Conservation (phyloP, 2,888 invertebrate species). For the Ophraella communa region DNA sequence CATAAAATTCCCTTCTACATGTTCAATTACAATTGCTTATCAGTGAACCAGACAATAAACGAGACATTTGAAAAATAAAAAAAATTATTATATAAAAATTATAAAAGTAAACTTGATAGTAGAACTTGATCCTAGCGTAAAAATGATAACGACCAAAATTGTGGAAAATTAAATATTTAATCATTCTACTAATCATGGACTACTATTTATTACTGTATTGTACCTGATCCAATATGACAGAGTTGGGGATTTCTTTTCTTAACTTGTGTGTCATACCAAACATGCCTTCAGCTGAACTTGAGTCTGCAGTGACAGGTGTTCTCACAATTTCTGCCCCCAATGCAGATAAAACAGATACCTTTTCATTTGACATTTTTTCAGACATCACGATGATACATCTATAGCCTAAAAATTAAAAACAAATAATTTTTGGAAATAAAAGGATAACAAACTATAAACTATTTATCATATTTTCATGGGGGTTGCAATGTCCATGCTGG, state of each 20-base stretch:
- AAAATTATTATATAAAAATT: too few relatives aligned
- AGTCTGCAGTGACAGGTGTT: conserved; percentile 92
- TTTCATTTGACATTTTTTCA: conserved; percentile 99
- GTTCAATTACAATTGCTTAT: too few relatives aligned
- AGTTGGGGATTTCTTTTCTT: conserved; percentile 85
- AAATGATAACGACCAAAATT: background rate
- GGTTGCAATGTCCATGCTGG: background rate
- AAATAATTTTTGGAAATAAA: background rate
- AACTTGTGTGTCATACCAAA: conserved; percentile 87
- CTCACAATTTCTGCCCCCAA: conserved; percentile 95
- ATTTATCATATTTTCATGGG: background rate
- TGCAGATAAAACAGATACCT: conserved; percentile 86
- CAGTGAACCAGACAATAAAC: too few relatives aligned
- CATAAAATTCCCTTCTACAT: too few relatives aligned
- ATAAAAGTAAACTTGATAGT: too few relatives aligned
- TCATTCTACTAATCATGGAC: background rate
- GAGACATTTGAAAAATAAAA: too few relatives aligned
- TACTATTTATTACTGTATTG: background rate
- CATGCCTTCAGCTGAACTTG: conserved; percentile 86
- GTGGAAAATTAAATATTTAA: background rate
- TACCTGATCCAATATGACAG: conserved; percentile 92
- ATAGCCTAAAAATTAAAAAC: conserved; percentile 68
- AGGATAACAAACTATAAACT: background rate
- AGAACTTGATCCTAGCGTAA: too few relatives aligned
- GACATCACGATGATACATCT: conserved; percentile 97